Evolutionary conservation across 2,797 vertebrate species (phyloP), one percentile per base, ranked within the genome.

Genomic region (Graptemys geographica): DNA sequence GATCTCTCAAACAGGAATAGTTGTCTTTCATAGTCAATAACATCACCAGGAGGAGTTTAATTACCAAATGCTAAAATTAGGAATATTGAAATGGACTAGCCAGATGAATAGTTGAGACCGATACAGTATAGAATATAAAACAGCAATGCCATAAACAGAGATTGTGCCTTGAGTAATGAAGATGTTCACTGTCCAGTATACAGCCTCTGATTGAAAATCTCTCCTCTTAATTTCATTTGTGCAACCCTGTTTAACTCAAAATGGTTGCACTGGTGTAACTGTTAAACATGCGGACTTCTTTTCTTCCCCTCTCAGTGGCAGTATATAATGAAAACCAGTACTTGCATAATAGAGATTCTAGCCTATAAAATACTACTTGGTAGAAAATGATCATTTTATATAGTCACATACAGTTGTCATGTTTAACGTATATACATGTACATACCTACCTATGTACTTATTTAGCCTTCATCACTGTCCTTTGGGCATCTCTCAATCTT

Each of bases 11-110:
- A 95, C 69, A 62, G 79, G 88, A 90, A 81, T 85, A 72, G 79
- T 94, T 97, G 86, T 78, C 89, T 96, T 95, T 95, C 93, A 86
- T 56, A 78, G 56, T 84, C 90, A 94, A 78, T 55, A 93, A 23
- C 37, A 33, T 91, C 89, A 90, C 84, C 79, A 84, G 78, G 92
- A 96, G 83, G 57, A 92, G 65, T 87, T 97, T 94, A 97, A 97
- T 94, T 97, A 80, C 51, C 53, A 88, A 94, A 96, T 91, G 85
- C 94, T 95, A 95, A 96, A 96, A 97, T 96, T 87, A 96, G 94
- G 91, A 95, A 89, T 49, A 91, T 83, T 96, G 44, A 82, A 96
- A 92, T 84, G 13, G 81, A 82, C 79, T 88, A 84, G 11, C 44
- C 81, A 4, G 13, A 78, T 86, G 86, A 90, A 91, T 96, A 96